phyloP scores from a whole-genome alignment of 2,888 invertebrate genomes.

The Trichopoda pennipes region DNA sequence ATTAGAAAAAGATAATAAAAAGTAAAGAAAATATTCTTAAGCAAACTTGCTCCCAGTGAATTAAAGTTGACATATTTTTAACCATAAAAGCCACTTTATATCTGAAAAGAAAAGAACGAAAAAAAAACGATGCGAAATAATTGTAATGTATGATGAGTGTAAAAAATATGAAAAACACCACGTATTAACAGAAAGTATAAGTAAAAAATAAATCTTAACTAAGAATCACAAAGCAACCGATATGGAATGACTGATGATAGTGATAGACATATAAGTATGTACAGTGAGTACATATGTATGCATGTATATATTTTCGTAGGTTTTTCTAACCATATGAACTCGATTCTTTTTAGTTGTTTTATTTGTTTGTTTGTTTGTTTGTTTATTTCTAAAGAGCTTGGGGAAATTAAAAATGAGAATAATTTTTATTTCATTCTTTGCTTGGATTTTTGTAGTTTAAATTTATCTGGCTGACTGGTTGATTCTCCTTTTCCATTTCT shows the following conservation, averaged over 20 bases:
- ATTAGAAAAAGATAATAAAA: neutral
- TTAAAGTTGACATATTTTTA: conserved; percentile 54
- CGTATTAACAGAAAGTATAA: neutral
- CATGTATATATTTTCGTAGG: neutral
- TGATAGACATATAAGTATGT: no score
- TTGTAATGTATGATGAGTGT: neutral
- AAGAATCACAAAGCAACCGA: conserved; percentile 12
- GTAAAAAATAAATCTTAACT: neutral
- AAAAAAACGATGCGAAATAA: conserved; percentile 34
- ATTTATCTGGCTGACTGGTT: neutral
- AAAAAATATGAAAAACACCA: conserved; percentile 15
- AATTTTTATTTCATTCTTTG: conserved; percentile 20
- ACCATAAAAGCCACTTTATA: conserved; percentile 38
- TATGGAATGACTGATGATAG: conserved; percentile 21
- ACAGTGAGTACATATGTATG: neutral
- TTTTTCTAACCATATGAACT: neutral
- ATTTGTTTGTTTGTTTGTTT: neutral
- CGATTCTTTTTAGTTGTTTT: neutral
- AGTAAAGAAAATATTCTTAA: conserved; percentile 15
- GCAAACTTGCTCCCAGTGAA: conserved; percentile 14
- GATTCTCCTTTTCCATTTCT: conserved; percentile 32
- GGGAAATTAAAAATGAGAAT: conserved; percentile 56
- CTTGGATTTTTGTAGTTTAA: neutral
- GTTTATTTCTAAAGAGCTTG: conserved; percentile 36
- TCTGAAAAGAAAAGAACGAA: conserved; percentile 29